Evolutionary conservation across 2,797 vertebrate genomes (phyloP).

Genomic region (Sebastes kiyomatsui): DNA sequence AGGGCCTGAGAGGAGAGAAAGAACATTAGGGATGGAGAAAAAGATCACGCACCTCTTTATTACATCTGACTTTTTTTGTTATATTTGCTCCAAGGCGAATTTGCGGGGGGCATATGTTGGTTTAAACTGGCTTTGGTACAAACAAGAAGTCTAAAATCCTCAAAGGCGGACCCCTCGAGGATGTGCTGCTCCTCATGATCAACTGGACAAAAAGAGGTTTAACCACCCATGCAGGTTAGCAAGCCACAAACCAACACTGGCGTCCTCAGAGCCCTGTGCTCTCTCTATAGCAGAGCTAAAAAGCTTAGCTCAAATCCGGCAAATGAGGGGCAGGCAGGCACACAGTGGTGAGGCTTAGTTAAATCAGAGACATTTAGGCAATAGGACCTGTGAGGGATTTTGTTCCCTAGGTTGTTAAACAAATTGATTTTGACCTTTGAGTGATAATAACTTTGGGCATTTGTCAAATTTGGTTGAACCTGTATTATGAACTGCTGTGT

Average conservation of each 20-base stretch:
- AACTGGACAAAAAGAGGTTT: slow-evolving; percentile 39
- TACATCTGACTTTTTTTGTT: slow-evolving; percentile 6
- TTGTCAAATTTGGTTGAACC: slow-evolving; percentile 46
- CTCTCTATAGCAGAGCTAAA: slow-evolving; percentile 44
- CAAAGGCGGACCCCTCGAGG: neutral
- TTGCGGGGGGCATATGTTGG: neutral
- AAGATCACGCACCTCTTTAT: neutral
- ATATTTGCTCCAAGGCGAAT: neutral
- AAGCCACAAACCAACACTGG: slow-evolving; percentile 25
- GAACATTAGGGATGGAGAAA: slow-evolving; percentile 5
- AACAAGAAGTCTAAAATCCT: slow-evolving; percentile 16
- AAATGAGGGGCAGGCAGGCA: slow-evolving; percentile 51
- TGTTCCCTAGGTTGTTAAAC: slow-evolving; percentile 55
- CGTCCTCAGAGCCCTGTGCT: slow-evolving; percentile 22
- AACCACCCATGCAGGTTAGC: slow-evolving; percentile 34
- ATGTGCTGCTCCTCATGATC: slow-evolving; percentile 9
- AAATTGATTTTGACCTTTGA: slow-evolving; percentile 71
- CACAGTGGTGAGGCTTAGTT: slow-evolving; percentile 32
- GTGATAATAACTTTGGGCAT: slow-evolving; percentile 36
- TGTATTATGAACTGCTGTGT: slow-evolving; percentile 18
- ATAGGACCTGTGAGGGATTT: slow-evolving; percentile 55
- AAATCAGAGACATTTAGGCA: slow-evolving; percentile 60
- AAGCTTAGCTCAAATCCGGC: slow-evolving; percentile 59
- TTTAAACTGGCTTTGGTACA: slow-evolving; percentile 5
- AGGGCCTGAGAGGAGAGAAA: neutral